These are phyloP conservation scores for Drosophila nasuta DNA, from an alignment of 1,140 invertebrate genomes.

Conservation along the genomic window DNA sequence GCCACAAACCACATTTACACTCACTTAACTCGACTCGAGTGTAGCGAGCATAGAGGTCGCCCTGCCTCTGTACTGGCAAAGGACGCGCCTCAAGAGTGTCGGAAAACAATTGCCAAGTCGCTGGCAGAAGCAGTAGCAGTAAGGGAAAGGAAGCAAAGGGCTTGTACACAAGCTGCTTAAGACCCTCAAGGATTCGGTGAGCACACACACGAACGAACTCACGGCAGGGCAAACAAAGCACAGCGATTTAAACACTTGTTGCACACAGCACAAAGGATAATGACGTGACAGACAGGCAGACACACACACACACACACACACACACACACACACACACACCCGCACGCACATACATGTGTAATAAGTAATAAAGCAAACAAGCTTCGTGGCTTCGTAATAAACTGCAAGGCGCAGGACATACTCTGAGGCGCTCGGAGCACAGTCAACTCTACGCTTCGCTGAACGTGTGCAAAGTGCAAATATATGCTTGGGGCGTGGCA, in stretches of 20 bases:
- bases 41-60: conserved; percentile 48
- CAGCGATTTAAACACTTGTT: conserved; percentile 76
- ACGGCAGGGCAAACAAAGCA: conserved; percentile 67
- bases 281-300: conserved; percentile 57
- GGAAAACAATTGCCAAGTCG: conserved; percentile 71
- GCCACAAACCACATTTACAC: conserved; percentile 73
- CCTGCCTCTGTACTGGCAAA: conserved; percentile 21
- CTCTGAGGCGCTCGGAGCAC: conserved; percentile 28
- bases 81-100: conserved; percentile 30
- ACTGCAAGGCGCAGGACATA: conserved; percentile 43
- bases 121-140: conserved; percentile 1
- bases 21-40: conserved; percentile 74
- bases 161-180: conserved; percentile 74
- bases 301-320: conserved; percentile 26
- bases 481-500: conserved; percentile 44
- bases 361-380: conserved; percentile 77
- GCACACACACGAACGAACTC: not conserved
- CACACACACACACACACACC: conserved; percentile 8
- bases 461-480: conserved; percentile 50
- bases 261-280: conserved; percentile 74
- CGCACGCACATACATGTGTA: conserved; percentile 7
- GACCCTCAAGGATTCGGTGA: conserved; percentile 57
- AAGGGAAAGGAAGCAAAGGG: conserved; percentile 33
- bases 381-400: conserved; percentile 56
- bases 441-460: not conserved